A percentile compares a stretch with the other conserved stretches of the same genome.
These are phyloP conservation scores for Delia radicum DNA, from an alignment of 1,140 invertebrate genomes.

Conservation along the genomic window DNA sequence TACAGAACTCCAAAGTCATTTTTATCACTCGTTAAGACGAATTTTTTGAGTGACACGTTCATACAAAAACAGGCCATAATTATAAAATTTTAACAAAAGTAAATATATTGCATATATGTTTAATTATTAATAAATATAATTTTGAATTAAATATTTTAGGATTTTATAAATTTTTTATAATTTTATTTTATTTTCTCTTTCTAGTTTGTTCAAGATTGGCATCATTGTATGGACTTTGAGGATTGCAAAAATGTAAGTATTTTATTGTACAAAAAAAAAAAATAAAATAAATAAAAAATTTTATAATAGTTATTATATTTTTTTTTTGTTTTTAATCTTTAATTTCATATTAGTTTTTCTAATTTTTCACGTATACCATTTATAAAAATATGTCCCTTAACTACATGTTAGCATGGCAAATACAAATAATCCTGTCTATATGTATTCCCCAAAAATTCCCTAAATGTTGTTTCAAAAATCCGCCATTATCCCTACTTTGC, in stretches of 20 bases:
- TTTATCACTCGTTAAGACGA: too few species aligned
- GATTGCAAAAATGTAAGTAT: slow-evolving; percentile 34
- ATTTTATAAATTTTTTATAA: background rate
- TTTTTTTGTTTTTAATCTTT: background rate
- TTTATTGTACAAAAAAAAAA: background rate
- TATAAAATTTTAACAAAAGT: too few species aligned
- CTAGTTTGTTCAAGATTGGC: slow-evolving; percentile 34
- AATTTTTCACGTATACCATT: background rate
- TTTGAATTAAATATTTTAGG: too few species aligned
- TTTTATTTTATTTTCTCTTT: slow-evolving; percentile 13
- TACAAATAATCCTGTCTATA: background rate
- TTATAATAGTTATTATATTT: background rate
- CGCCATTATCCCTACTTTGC: too few species aligned
- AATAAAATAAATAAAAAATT: too few species aligned
- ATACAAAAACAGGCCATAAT: too few species aligned
- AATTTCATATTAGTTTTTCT: background rate
- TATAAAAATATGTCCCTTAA: background rate
- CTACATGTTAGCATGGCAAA: background rate
- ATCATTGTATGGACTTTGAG: slow-evolving; percentile 34
- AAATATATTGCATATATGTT: too few species aligned
- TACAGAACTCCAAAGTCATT: too few species aligned
- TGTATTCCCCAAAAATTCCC: background rate
- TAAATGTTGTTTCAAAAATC: too few species aligned
- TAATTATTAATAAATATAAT: too few species aligned
- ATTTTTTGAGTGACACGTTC: too few species aligned